A percentile compares a stretch with the other conserved stretches of the same genome.
Evolutionary conservation across 2,888 invertebrate species (phyloP).

Genomic region (Ichneumoninae sp.): DNA sequence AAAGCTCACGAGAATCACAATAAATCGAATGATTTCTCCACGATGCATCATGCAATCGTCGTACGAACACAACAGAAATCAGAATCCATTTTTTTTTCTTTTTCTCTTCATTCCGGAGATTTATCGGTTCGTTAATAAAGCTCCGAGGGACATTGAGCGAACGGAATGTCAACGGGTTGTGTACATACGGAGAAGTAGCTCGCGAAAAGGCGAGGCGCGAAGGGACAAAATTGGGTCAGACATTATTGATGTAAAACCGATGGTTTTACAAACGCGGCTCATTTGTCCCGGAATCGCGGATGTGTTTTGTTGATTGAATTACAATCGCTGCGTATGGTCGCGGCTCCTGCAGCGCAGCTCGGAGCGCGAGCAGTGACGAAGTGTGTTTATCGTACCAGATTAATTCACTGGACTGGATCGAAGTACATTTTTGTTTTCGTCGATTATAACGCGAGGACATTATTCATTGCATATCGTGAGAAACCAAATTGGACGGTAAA

Average conservation of each 20-base stretch:
- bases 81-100: background rate
- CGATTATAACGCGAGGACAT: background rate
- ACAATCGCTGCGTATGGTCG: slow-evolving; percentile 28
- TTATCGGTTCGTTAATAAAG: slow-evolving; percentile 48
- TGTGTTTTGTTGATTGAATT: slow-evolving; percentile 48
- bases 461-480: too few species aligned
- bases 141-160: background rate
- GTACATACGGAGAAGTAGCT: background rate
- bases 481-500: too few species aligned
- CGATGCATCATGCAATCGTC: background rate
- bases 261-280: slow-evolving; percentile 41
- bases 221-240: slow-evolving; percentile 45
- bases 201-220: slow-evolving; percentile 1
- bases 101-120: slow-evolving; percentile 13
- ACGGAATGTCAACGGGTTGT: too few species aligned
- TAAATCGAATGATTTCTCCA: slow-evolving; percentile 18
- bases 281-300: slow-evolving; percentile 44
- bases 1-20: slow-evolving; percentile 2
- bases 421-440: slow-evolving; percentile 1
- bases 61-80: too few species aligned
- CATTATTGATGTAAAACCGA: slow-evolving; percentile 58
- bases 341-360: background rate
- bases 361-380: background rate
- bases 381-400: background rate
- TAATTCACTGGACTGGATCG: background rate